A percentile compares a stretch with the other conserved stretches of the same genome.
These are phyloP conservation scores for Meles meles DNA, from an alignment of 2,113 vertebrate genomes.

Conservation along the genomic window DNA sequence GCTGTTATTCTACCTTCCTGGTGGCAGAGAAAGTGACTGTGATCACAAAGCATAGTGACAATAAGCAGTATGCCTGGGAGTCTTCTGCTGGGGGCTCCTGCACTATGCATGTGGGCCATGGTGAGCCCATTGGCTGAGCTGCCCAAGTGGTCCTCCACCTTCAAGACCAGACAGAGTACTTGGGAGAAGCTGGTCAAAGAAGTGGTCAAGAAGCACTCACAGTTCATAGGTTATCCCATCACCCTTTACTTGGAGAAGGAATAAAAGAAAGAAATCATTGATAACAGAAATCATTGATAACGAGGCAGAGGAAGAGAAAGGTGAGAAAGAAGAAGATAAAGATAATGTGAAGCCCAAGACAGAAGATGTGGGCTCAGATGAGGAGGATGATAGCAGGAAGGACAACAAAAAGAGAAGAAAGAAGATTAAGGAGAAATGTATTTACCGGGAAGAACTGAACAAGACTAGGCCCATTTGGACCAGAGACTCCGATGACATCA, in stretches of 20 bases:
- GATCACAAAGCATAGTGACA: neutral
- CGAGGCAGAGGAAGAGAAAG: slow-evolving; percentile 87
- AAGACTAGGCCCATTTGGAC: slow-evolving; percentile 86
- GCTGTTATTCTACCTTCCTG: neutral
- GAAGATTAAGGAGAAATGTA: slow-evolving; percentile 83
- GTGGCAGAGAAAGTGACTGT: neutral
- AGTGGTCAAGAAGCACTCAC: neutral
- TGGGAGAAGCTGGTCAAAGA: neutral
- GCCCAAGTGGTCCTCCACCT: slow-evolving; percentile 88
- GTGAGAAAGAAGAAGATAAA: slow-evolving; percentile 84
- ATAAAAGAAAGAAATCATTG: slow-evolving; percentile 90
- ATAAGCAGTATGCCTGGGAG: neutral
- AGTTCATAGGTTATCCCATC: slow-evolving; percentile 81
- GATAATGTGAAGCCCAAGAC: slow-evolving; percentile 90
- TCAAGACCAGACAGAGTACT: slow-evolving; percentile 81
- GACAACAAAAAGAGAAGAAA: slow-evolving; percentile 79
- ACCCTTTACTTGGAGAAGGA: slow-evolving; percentile 91
- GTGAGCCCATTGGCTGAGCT: slow-evolving; percentile 88
- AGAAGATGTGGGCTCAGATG: slow-evolving; percentile 88
- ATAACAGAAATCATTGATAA: slow-evolving; percentile 91
- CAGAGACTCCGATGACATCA: slow-evolving; percentile 91
- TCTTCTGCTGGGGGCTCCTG: slow-evolving; percentile 63
- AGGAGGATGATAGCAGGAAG: slow-evolving; percentile 87
- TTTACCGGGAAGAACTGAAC: slow-evolving; percentile 68
- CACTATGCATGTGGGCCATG: slow-evolving; percentile 82